These are phyloP conservation scores for Ictalurus punctatus DNA, from an alignment of 2,113 vertebrate genomes.

Conservation along the genomic window DNA sequence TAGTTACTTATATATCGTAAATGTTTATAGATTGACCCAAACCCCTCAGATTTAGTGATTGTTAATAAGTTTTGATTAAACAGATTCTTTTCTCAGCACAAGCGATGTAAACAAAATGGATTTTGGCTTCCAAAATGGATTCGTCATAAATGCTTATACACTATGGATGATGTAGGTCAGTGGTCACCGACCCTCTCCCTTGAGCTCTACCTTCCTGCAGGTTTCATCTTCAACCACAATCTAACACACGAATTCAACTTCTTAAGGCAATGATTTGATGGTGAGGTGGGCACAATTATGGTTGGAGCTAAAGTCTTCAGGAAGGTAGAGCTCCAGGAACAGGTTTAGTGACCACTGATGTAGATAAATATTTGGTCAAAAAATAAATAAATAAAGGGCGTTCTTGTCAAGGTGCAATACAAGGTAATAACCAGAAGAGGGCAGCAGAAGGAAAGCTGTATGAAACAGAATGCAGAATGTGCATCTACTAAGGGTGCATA, in stretches of 20 bases:
- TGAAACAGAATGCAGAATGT: not conserved
- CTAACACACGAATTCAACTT: too few relatives aligned
- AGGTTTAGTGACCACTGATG: too few relatives aligned
- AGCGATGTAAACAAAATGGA: not conserved
- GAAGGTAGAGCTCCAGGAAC: too few relatives aligned
- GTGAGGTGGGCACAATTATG: too few relatives aligned
- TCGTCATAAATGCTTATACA: not conserved
- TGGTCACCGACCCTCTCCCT: too few relatives aligned
- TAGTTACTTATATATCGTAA: not conserved
- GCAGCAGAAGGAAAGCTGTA: conserved; percentile 20
- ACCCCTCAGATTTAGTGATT: not conserved
- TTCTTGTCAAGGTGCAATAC: not conserved
- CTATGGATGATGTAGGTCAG: not conserved
- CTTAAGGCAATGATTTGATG: too few relatives aligned
- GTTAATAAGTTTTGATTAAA: not conserved
- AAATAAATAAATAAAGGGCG: not conserved
- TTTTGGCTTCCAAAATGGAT: not conserved
- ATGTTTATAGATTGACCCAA: not conserved
- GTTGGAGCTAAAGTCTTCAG: too few relatives aligned
- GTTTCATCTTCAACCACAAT: too few relatives aligned
- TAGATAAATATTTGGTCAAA: not conserved
- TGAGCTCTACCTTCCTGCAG: too few relatives aligned
- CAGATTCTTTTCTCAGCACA: not conserved
- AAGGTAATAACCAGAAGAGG: conserved; percentile 23
- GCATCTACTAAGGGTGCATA: not conserved